Base-by-base conservation (phyloP, 37 sponge, comb jelly and placozoan species). In the Geodia barretti region DNA sequence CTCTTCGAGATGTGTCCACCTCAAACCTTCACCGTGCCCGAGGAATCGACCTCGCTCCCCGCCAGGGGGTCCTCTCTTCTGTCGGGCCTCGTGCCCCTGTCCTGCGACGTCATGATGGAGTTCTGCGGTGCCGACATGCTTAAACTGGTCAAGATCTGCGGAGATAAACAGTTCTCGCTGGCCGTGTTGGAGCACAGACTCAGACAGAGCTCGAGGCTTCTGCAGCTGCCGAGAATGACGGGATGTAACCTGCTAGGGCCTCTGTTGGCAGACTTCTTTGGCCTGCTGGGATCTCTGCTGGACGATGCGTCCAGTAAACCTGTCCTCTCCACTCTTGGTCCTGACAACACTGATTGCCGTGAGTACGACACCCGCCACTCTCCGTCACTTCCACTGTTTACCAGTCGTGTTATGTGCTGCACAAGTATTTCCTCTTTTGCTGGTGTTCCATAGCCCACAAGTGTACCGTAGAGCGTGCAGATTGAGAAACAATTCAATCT, bases 221-320 rank as follows among this genome's bases (percentile, higher is more conserved):
- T 83, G 7, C 58, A 3, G 0, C 63, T 62, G 9, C 79, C 73
- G 23, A 40, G 43, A 33, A 63, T 85, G 37, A 29, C 62, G 25
- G 83, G 60, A 14, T 61, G 73, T 28, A 31, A 72, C 32, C 60
- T 82, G 59, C 74, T 79, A 21, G 89, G 89, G 0, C 9, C 67
- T 1, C 21, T 88, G 20, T 54, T 88, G 59, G 83, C 77, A 11
- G 83, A 82, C 39, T 25, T 83, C 3, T 88, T 88, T 60, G 0
- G 28, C 1, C 25, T 82, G 39, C 29, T 88, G 11, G 31, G 28
- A n/a, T 77, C 75, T 30, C 8, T 87, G 61, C 68, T 88, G 54
- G 65, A 71, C 33, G 64, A 47, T 28, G 25, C 83, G 1, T 37
- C 64, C 1, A 47, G 64, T 73, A 40, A 65, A 39, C 38, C 76